These are phyloP conservation scores for Pao palembangensis DNA, from an alignment of 2,113 vertebrate species.

Conservation along the genomic window DNA sequence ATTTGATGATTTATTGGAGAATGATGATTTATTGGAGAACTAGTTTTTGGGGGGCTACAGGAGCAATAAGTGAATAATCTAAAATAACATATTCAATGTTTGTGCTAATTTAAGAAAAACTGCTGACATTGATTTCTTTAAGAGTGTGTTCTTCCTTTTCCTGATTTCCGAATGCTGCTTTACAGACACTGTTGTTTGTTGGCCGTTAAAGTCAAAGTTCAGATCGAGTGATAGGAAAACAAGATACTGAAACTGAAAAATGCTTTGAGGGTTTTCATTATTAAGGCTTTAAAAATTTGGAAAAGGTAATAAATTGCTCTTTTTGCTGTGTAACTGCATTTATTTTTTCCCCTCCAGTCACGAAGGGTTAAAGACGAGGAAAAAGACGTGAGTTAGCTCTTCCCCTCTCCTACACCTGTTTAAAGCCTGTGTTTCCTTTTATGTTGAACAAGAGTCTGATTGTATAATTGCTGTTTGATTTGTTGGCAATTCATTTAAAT, in stretches of 20 bases:
- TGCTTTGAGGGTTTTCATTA: neutral
- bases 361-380: constrained; percentile 87
- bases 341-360: constrained; percentile 79
- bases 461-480: neutral
- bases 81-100: too few species aligned
- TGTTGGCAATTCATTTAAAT: neutral
- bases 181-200: too few species aligned
- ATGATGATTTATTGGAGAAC: too few species aligned
- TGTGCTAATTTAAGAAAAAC: too few species aligned
- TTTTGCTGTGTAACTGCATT: constrained; percentile 2
- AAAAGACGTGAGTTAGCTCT: constrained; percentile 69
- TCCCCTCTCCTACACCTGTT: constrained; percentile 7
- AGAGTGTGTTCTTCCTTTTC: constrained; percentile 23
- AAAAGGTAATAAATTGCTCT: neutral
- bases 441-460: neutral
- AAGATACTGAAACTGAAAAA: neutral
- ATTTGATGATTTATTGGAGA: too few species aligned
- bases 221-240: constrained; percentile 8
- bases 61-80: too few species aligned
- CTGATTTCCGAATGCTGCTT: constrained; percentile 1
- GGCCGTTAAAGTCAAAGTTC: too few species aligned
- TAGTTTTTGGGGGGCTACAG: too few species aligned
- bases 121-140: constrained; percentile 34
- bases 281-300: neutral
- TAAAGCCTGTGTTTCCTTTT: neutral